These are phyloP conservation scores for Varroa destructor DNA, from an alignment of 1,140 invertebrate genomes.

Conservation along the genomic window DNA sequence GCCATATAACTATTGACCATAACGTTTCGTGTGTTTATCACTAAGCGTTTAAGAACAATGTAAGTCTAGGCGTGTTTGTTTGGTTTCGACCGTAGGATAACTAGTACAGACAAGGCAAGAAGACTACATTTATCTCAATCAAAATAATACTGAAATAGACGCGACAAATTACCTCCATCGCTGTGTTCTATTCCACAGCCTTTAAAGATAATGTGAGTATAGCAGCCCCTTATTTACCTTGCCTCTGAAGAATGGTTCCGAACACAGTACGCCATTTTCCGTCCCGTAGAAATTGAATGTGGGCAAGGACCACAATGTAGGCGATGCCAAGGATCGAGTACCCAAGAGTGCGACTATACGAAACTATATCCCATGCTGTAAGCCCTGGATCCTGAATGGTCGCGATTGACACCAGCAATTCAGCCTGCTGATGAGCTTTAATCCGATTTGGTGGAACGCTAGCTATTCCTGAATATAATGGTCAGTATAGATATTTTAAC, in stretches of 20 bases:
- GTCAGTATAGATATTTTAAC: no score
- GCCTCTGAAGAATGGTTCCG: constrained; percentile 7
- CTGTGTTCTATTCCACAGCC: no score
- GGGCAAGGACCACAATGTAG: not conserved
- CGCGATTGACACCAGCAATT: constrained; percentile 14
- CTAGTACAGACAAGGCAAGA: no score
- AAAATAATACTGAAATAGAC: no score
- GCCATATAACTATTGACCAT: no score
- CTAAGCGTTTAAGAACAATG: no score
- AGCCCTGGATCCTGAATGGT: constrained; percentile 8
- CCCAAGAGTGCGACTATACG: not conserved
- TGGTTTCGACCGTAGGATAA: no score
- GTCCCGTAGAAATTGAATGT: constrained; percentile 9
- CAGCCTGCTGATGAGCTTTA: constrained; percentile 17
- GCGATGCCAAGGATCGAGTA: not conserved
- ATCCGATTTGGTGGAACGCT: constrained; percentile 20
- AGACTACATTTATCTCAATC: no score
- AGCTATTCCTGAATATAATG: not conserved
- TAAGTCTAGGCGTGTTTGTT: no score
- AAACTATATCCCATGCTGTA: not conserved
- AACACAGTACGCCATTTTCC: not conserved
- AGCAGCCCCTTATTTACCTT: not conserved
- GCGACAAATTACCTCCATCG: no score
- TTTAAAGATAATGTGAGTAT: no score
- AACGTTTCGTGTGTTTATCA: no score